Evolutionary conservation across 2,888 invertebrate species (phyloP).

Genomic region (Ephialtes manifestator): DNA sequence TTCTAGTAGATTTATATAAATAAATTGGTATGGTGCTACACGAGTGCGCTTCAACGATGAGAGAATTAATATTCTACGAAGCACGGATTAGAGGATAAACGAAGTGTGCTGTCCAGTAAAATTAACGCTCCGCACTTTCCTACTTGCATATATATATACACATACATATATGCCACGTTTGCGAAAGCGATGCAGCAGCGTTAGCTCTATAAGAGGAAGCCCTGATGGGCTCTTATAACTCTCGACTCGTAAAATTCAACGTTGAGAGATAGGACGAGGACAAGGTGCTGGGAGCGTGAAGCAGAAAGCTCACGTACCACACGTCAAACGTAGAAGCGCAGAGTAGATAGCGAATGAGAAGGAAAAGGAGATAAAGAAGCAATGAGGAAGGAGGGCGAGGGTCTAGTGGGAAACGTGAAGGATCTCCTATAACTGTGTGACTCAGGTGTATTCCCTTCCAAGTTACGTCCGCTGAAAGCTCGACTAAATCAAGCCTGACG

Average conservation of each 20-base stretch:
- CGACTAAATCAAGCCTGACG: conserved; percentile 37
- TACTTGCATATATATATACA: not conserved
- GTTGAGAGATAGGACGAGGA: conserved; percentile 36
- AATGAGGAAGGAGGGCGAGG: not conserved
- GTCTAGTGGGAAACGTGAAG: conserved; percentile 32
- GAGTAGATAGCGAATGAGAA: conserved; percentile 39
- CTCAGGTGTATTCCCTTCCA: conserved; percentile 40
- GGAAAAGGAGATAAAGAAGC: conserved; percentile 33
- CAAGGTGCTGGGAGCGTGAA: conserved; percentile 25
- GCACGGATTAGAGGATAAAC: conserved; percentile 43
- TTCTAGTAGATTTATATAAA: conserved; percentile 3
- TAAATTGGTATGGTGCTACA: not conserved
- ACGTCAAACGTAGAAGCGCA: conserved; percentile 11
- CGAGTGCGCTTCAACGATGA: not conserved
- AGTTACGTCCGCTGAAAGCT: conserved; percentile 37
- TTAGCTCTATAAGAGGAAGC: conserved; percentile 27
- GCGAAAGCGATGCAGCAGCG: conserved; percentile 1
- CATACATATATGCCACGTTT: not conserved
- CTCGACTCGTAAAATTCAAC: conserved; percentile 57
- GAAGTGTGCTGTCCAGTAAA: conserved; percentile 45
- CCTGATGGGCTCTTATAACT: conserved; percentile 52
- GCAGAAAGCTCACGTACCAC: conserved; percentile 44
- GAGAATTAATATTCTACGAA: conserved; percentile 13
- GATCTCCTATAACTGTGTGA: conserved; percentile 20
- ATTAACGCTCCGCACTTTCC: conserved; percentile 42